Evolutionary conservation across 2,113 vertebrate species (phyloP).

Genomic region (Lucifuga dentata): DNA sequence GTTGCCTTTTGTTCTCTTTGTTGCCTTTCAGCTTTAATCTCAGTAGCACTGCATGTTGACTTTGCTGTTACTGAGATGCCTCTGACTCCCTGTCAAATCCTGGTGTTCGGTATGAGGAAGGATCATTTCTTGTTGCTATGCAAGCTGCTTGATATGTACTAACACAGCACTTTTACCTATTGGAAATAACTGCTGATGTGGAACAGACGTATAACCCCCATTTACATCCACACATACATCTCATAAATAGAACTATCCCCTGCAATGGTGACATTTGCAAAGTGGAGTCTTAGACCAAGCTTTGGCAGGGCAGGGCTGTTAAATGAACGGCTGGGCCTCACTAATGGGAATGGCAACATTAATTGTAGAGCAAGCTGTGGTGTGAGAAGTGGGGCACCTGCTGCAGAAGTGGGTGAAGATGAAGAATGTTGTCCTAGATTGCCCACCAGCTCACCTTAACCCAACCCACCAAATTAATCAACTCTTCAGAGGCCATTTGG

Average conservation of each 20-base stretch:
- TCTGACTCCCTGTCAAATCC: neutral
- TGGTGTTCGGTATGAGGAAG: neutral
- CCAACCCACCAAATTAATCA: conserved; percentile 76
- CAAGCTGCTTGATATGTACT: neutral
- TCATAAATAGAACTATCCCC: conserved; percentile 6
- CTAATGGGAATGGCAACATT: conserved; percentile 70
- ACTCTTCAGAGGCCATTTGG: conserved; percentile 70
- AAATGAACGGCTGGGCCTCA: conserved; percentile 42
- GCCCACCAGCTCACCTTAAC: conserved; percentile 78
- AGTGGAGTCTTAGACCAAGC: conserved; percentile 27
- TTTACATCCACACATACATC: neutral
- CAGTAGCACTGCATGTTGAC: neutral
- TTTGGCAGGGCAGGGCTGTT: conserved; percentile 25
- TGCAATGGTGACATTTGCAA: conserved; percentile 38
- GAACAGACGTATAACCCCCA: neutral
- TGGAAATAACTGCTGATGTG: conserved; percentile 11
- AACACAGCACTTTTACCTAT: neutral
- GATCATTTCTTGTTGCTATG: neutral
- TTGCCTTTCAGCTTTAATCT: conserved; percentile 1
- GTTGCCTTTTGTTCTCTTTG: conserved; percentile 1
- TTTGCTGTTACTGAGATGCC: neutral
- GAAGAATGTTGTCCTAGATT: conserved; percentile 85
- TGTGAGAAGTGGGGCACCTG: conserved; percentile 83
- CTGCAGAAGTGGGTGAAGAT: conserved; percentile 84
- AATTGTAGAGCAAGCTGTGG: conserved; percentile 72